Percentiles rank a stretch among this genome's conserved stretches.
Conservation (phyloP, 2,888 invertebrate species). For the Sesamia inferens region DNA sequence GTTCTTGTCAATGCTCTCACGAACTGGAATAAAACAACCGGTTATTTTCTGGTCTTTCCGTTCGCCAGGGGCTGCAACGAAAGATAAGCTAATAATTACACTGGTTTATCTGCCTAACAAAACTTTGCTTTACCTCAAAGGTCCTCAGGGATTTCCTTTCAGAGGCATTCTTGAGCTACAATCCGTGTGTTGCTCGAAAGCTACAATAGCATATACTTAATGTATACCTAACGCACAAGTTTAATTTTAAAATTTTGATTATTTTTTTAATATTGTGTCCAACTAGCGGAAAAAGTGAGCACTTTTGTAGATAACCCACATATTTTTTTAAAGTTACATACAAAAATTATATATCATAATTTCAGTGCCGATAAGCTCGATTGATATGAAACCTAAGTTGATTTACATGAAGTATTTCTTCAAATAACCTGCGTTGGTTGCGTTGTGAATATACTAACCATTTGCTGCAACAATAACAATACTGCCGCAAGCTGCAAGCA, state of each 20-base stretch:
- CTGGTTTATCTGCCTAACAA: conserved; percentile 15
- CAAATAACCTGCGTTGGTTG: conserved; percentile 23
- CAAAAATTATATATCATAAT: too few relatives aligned
- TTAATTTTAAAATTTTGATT: neutral
- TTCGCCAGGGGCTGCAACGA: conserved; percentile 33
- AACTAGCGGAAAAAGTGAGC: conserved; percentile 22
- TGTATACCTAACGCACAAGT: neutral
- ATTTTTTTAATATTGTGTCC: conserved; percentile 2
- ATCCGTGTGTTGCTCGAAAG: too few relatives aligned
- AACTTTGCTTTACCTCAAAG: conserved; percentile 24
- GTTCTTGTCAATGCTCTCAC: conserved; percentile 19
- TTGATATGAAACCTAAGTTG: too few relatives aligned
- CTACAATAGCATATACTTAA: conserved; percentile 6
- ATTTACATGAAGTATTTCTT: too few relatives aligned
- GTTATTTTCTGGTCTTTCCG: conserved; percentile 46
- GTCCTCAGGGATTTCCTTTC: neutral
- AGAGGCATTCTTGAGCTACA: neutral
- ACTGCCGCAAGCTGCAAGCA: conserved; percentile 6
- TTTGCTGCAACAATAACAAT: neutral
- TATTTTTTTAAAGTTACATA: too few relatives aligned
- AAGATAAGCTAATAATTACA: conserved; percentile 50
- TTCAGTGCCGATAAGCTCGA: too few relatives aligned
- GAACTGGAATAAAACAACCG: conserved; percentile 22
- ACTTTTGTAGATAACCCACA: conserved; percentile 10
- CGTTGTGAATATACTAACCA: conserved; percentile 20